Evolutionary conservation across 2,888 invertebrate genomes (phyloP), one percentile per base, ranked within the genome.

Genomic region (Sphaerophoria rueppellii): DNA sequence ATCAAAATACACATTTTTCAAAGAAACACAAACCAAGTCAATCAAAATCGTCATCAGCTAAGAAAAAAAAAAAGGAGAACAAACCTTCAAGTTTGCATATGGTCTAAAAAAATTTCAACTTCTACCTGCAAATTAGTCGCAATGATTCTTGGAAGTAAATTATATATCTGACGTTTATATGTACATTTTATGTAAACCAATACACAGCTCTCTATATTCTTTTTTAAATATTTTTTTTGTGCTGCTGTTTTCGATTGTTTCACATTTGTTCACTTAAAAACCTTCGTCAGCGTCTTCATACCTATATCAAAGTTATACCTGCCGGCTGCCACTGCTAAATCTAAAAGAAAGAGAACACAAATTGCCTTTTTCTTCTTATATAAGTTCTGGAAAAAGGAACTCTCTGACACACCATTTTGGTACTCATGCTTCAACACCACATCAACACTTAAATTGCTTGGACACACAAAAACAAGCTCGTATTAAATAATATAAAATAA

Each of bases 401-500:
- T 58, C 57, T 16, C 43, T 46, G 81, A 65, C 72, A 85, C 72
- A 77, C 76, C 76, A 80, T 79, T 65, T 58, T 43, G 37, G 40
- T 37, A 48, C 63, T 58, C 60, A 69, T 37, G 74, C 74, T 40
- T 61, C 55, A 69, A 74, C 82, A 78, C 57, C 60, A 82, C 82
- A 82, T 73, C 54, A 82, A 82, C 78, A 82, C 82, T 82, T 52
- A 75, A 73, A 82, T 75, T 65, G 77, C 65, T 81, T 50, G 76
- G 76, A 85, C 76, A 85, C 70, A 85, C 73, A 77, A 85, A 80
- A 85, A 80, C 85, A 85, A 85, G 40, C 43, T 81, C 70, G 76
- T 85, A 85, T 85, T 85, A 85, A 85, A 85, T 85, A 85, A 85
- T 40, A 85, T 83, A 83, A 83, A 24, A 83, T 85, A 85, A 85